Percentiles rank a stretch among this genome's conserved stretches.
These are phyloP conservation scores for Pachyuromys duprasi DNA, from an alignment of 2,797 vertebrate species.

Conservation along the genomic window DNA sequence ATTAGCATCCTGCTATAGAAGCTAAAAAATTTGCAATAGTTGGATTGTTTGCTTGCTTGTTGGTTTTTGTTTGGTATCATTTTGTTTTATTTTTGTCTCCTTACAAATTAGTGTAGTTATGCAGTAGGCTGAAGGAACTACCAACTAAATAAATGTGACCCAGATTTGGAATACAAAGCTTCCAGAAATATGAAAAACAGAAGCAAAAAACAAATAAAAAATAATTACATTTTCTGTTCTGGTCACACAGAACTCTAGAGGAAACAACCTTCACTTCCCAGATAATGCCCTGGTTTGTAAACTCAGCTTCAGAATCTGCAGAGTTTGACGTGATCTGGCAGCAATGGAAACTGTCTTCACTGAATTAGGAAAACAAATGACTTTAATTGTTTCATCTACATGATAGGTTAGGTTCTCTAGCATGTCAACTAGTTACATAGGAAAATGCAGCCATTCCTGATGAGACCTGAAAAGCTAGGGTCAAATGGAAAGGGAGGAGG, in stretches of 20 bases:
- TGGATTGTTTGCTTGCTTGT: not conserved
- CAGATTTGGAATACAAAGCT: conserved; percentile 57
- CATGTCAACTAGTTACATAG: not conserved
- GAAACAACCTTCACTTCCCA: not conserved
- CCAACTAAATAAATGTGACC: not conserved
- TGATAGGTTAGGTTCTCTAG: not conserved
- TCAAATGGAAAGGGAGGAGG: too few species aligned
- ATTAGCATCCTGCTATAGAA: not conserved
- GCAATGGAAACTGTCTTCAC: not conserved
- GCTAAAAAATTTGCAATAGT: not conserved
- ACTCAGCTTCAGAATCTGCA: conserved; percentile 36
- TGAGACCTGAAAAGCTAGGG: too few species aligned
- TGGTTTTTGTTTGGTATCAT: not conserved
- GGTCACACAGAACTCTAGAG: conserved; percentile 30
- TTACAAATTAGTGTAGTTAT: conserved; percentile 38
- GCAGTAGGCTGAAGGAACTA: not conserved
- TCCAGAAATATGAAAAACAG: not conserved
- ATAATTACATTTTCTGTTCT: conserved; percentile 58
- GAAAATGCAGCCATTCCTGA: not conserved
- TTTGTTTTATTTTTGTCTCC: not conserved
- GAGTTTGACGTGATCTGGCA: conserved; percentile 27
- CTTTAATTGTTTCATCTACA: not conserved
- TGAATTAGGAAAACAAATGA: conserved; percentile 6
- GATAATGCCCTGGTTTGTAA: conserved; percentile 17
- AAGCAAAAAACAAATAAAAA: not conserved